Percentiles rank a stretch among this genome's conserved stretches.
Conservation (phyloP, 2,797 vertebrate species). For the Semotilus atromaculatus region DNA sequence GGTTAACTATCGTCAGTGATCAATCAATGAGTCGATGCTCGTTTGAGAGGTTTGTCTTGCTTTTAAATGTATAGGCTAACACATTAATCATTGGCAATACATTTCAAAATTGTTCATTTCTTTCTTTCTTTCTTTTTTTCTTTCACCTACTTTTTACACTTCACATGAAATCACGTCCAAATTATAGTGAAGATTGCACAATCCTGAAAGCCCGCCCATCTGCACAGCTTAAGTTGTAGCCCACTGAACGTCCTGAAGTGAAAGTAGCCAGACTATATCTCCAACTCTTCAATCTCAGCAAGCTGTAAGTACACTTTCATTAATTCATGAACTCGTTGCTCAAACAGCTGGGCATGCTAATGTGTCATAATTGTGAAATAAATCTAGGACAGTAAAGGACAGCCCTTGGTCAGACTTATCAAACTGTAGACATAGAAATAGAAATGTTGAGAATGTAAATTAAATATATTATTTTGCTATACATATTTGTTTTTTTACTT, state of each 20-base stretch:
- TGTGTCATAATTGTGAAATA: neutral
- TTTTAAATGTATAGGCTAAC: neutral
- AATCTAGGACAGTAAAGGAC: neutral
- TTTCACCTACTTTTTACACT: neutral
- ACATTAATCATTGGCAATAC: no score
- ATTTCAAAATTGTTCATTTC: no score
- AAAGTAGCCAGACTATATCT: conserved; percentile 47
- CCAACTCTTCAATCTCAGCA: conserved; percentile 33
- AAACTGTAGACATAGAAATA: neutral
- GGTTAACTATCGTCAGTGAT: neutral
- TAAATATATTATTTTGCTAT: neutral
- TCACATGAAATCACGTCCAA: neutral
- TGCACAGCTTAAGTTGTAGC: neutral
- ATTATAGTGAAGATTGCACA: conserved; percentile 16
- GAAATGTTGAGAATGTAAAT: neutral
- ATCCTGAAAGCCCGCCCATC: conserved; percentile 32
- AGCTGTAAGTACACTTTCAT: conserved; percentile 53
- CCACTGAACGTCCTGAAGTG: conserved; percentile 44
- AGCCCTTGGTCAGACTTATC: neutral
- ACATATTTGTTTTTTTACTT: neutral
- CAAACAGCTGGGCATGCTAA: neutral
- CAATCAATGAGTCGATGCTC: neutral
- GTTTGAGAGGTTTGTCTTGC: neutral
- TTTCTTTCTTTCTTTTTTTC: neutral
- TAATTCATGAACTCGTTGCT: neutral